Base-by-base conservation (phyloP, 2,888 invertebrate species). In the Drosophila algonquin region DNA sequence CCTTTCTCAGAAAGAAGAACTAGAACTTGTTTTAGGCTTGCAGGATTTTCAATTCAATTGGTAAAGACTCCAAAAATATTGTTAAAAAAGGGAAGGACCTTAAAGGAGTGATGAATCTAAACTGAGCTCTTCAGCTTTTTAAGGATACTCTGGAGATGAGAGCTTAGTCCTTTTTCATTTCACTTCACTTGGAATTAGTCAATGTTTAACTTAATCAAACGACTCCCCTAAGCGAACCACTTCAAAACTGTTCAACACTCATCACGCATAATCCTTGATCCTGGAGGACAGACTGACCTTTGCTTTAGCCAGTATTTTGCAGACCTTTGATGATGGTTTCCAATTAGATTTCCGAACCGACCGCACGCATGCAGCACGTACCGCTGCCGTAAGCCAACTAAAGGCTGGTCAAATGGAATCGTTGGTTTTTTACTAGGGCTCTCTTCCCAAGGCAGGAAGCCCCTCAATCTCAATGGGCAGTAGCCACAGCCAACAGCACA, bases 311-410 rank as follows among this genome's bases (percentile, higher is more conserved):
- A 16, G 14, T 12, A 1, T 35, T 35, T 10, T 35, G 3, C 7
- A 24, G 12, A 9, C 4, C 35, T 18, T n/a, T 52, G n/a, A 46
- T 2, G n/a, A 44, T 27, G 18, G 8, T 30, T 47, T 55, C 27
- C 46, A 58, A 61, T 53, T 18, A 32, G 60, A 40, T 45, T 59
- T 53, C 73, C 76, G 73, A 75, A 80, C 79, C 86, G 88, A 79
- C 61, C 80, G 79, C 77, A 82, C 80, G 76, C 89, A 76, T 86
- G 90, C 89, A 87, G 87, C 82, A 76, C 75, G 71, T 75, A 64
- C 57, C 80, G 83, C 90, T 83, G 88, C 90, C 78, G 67, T 81
- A 83, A 80, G 81, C 81, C 73, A 89, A 90, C 90, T 90, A 79
- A 90, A 87, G 77, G 78, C 75, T 89, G 84, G 63, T 21, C 77